Evolutionary conservation across 2,797 vertebrate species (phyloP), one percentile per base, ranked within the genome.

Genomic region (Eidolon dupreanum): DNA sequence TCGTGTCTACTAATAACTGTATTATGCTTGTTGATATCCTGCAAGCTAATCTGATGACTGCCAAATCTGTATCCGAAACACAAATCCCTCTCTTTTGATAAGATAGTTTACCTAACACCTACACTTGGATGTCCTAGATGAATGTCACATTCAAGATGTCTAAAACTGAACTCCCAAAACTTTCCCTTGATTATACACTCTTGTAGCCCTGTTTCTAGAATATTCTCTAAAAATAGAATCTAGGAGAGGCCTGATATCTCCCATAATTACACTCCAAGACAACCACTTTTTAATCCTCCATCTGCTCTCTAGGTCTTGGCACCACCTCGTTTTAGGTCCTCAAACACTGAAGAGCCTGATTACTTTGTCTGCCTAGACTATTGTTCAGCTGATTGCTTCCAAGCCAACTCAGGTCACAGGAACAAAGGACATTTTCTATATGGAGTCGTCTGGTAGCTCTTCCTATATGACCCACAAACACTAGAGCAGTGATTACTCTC

Each of bases 341-440:
- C 79, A 49, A 51, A 89, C 49, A n/a, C 28, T 20, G 66, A 85
- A 59, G n/a, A 46, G 46, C 49, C 91, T 91, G 74, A 93, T 94
- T 93, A 51, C 41, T 88, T 36, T 91, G 85, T 87, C 90, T 89
- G 51, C 26, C 31, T 84, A 38, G 77, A 73, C 75, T 71, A 89
- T 78, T 92, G 75, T 90, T 94, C 53, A 4, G 11, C 53, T 78
- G 78, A 95, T 88, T 89, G 49, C 87, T 86, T 65, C 70, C 61
- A 49, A 59, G 68, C 2, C 46, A 71, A 33, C 13, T 43, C 43
- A 85, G 66, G 41, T 71, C 86, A 77, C n/a, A 59, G 49, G n/a
- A 8, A 38, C n/a, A 73, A 85, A 84, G 26, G n/a, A 4, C 20
- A 6, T 28, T 57, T 92, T 94, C 74, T 51, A 46, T 43, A 78